Evolutionary conservation across 2,888 invertebrate genomes (phyloP), one percentile per base, ranked within the genome.

Genomic region (Palloptera scutellata): DNA sequence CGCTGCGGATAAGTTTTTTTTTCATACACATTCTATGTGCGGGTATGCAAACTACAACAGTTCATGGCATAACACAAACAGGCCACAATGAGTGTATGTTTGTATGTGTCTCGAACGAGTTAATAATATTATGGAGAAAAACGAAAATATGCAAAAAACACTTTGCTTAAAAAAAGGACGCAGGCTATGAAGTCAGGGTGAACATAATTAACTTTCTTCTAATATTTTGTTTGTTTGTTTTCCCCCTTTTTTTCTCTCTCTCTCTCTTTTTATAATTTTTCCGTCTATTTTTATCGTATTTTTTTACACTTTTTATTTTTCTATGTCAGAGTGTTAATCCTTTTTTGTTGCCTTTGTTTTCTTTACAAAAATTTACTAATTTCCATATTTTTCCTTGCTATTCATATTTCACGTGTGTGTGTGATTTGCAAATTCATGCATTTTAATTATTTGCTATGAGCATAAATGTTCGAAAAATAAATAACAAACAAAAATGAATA

Each of bases 351-450:
- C 12, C 20, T 54, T 12, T 19, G n/a, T 13, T 48, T 48, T 48
- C 20, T 17, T n/a, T 12, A 17, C 54, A 19, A 12, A 54, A 54
- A 54, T 19, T 54, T 54, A 20, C 54, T 54, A 54, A 54, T 54
- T 54, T 48, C 11, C 48, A 58, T 8, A 48, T 15, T 48, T 48
- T 48, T 48, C n/a, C 8, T 15, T 15, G 15, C 15, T 48, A n/a
- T 48, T 48, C 48, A 15, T 15, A 48, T 30, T 30, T 30, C 10
- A 48, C 48, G 48, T 15, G 3, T 15, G 15, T 43, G 4, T 59
- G 51, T 58, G 64, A 42, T 64, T 48, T 66, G 61, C 54, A 42
- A 48, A 66, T 54, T 66, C 60, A 66, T 66, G 61, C 66, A 53
- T 61, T 66, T 66, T 61, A 66, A 66, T 66, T 54, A 57, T 51